Evolutionary conservation across 2,888 invertebrate genomes (phyloP), one percentile per base, ranked within the genome.

Genomic region (Drosophila neotestacea): DNA sequence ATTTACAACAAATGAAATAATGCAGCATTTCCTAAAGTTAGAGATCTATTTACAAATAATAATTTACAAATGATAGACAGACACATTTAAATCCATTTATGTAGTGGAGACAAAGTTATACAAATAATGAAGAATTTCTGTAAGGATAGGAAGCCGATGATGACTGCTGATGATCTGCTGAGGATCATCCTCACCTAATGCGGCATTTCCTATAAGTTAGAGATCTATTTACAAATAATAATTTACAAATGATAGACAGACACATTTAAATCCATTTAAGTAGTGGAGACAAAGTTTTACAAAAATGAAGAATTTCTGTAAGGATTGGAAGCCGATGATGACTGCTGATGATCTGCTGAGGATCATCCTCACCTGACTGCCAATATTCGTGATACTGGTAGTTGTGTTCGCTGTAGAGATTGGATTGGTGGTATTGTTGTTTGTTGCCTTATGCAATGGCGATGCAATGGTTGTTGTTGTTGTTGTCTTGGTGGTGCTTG

Each of bases 301-400:
- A 60, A 64, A 47, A 52, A 73, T 67, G 62, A 38, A 38, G 16
- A 44, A 22, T 9, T 39, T 39, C 28, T n/a, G 27, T 27, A 22
- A 11, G 22, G 7, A 41, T 42, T 10, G 48, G 27, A 68, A 61
- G 64, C 50, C 56, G 22, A 54, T 61, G 78, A 64, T 58, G 73
- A 61, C 44, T 58, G 56, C 36, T 48, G 77, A 58, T 58, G 74
- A 73, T 75, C 78, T 64, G 42, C 46, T 41, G 60, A 39, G 56
- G 74, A 75, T 76, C 51, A 47, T 67, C 77, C 88, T 90, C 90
- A 91, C 90, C 90, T 90, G 91, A 77, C 81, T 81, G 69, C 81
- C 77, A 56, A 77, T 77, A 54, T 88, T 86, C 73, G 74, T 62
- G 67, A 66, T 77, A 77, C 47, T 69, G 61, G 62, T 70, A 59